phyloP scores from a whole-genome alignment of 1,140 invertebrate species.

The Druon quercuslanigerum region DNA sequence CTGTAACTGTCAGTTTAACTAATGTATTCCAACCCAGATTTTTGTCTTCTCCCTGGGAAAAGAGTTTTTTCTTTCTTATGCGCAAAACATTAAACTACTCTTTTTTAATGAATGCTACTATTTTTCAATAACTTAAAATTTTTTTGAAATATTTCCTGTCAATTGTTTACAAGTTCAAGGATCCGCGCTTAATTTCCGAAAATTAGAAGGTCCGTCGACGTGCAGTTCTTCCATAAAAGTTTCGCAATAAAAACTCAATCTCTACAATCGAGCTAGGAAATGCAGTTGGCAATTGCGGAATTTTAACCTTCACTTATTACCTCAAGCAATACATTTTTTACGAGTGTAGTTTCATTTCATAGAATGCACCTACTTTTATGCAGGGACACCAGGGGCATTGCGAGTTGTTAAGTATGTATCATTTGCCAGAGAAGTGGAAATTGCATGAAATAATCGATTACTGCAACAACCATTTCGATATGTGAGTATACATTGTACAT shows the following conservation, averaged over 20 bases:
- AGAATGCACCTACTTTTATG: constrained; percentile 2
- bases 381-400: neutral
- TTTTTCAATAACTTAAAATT: too few relatives aligned
- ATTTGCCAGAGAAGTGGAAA: neutral
- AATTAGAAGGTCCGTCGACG: neutral
- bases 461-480: neutral
- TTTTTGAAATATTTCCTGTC: too few relatives aligned
- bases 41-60: constrained; percentile 36
- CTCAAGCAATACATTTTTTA: constrained; percentile 21
- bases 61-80: neutral
- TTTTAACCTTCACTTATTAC: constrained; percentile 20
- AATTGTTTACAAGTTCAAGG: too few relatives aligned
- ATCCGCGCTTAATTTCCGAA: neutral
- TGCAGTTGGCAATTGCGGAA: constrained; percentile 8
- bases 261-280: constrained; percentile 1
- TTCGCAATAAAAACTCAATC: neutral
- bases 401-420: neutral
- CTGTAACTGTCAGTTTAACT: constrained; percentile 11
- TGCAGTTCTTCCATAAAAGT: neutral
- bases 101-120: neutral
- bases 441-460: neutral
- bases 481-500: neutral
- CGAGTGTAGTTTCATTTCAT: constrained; percentile 3
- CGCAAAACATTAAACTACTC: constrained; percentile 1
- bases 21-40: constrained; percentile 23